These are phyloP conservation scores for Eospalax fontanierii DNA, from an alignment of 2,797 vertebrate genomes.

Conservation along the genomic window DNA sequence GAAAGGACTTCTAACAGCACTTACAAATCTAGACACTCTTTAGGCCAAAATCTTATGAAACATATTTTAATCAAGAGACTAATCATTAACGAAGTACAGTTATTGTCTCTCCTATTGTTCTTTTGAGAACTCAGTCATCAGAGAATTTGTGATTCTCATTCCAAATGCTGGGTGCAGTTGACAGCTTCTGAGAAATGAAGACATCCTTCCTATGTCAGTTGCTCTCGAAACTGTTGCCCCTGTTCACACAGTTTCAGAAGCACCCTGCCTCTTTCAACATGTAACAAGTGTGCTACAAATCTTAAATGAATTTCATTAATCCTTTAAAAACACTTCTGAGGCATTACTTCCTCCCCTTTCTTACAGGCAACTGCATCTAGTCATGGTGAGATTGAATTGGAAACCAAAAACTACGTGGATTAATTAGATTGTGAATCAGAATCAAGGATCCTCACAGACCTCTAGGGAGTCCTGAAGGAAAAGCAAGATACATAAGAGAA, in stretches of 20 bases:
- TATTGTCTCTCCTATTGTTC: neutral
- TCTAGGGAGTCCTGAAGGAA: neutral
- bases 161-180: neutral
- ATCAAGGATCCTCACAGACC: neutral
- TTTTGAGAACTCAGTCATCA: neutral
- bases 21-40: neutral
- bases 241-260: neutral
- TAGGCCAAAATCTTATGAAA: neutral
- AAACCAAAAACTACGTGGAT: neutral
- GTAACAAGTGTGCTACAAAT: neutral
- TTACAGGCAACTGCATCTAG: neutral
- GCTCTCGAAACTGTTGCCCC: neutral
- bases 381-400: neutral
- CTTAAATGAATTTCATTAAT: neutral
- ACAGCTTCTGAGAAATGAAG: neutral
- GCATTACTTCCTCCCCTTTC: neutral
- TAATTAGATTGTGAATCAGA: neutral
- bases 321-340: neutral
- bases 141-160: neutral
- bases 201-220: neutral
- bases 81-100: neutral
- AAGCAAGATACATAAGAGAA: neutral
- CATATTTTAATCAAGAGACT: constrained; percentile 14
- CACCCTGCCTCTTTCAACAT: neutral
- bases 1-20: neutral